Percentiles rank a stretch among this genome's conserved stretches.
Conservation (phyloP, 2,797 vertebrate genomes). For the Hippocampus kuda region DNA sequence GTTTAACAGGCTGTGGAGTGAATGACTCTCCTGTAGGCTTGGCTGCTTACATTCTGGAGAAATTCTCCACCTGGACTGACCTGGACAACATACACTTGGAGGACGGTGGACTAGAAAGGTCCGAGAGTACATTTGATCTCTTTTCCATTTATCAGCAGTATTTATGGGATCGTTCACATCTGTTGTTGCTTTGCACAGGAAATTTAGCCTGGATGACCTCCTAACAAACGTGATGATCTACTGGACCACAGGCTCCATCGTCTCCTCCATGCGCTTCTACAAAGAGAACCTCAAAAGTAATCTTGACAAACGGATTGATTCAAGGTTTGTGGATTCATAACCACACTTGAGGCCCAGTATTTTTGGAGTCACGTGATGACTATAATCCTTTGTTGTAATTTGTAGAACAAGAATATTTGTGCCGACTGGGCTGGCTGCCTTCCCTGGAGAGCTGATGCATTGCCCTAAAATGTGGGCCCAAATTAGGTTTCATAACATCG, state of each 20-base stretch:
- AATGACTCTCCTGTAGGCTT: slow-evolving; percentile 81
- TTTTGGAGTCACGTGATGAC: neutral
- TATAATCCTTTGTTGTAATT: neutral
- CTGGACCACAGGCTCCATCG: slow-evolving; percentile 77
- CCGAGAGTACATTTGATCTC: neutral
- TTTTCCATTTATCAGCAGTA: neutral
- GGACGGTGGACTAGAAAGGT: slow-evolving; percentile 80
- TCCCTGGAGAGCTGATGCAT: slow-evolving; percentile 71
- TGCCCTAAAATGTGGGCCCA: slow-evolving; percentile 65
- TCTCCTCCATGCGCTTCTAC: slow-evolving; percentile 85
- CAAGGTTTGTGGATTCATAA: slow-evolving; percentile 52
- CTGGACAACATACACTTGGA: slow-evolving; percentile 58
- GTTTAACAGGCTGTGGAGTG: slow-evolving; percentile 69
- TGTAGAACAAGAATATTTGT: slow-evolving; percentile 62
- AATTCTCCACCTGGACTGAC: slow-evolving; percentile 81
- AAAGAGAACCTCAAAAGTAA: slow-evolving; percentile 71
- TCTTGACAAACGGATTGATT: slow-evolving; percentile 15
- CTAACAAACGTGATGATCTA: slow-evolving; percentile 86
- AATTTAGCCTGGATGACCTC: slow-evolving; percentile 78
- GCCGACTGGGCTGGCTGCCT: slow-evolving; percentile 76
- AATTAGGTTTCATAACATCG: slow-evolving; percentile 58
- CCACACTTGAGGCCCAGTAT: neutral
- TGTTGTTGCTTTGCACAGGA: slow-evolving; percentile 53
- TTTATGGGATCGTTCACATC: neutral
- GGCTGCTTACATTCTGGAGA: slow-evolving; percentile 82